Evolutionary conservation across 2,888 invertebrate genomes (phyloP), one percentile per base, ranked within the genome.

Genomic region (Lomographa bimaculata): DNA sequence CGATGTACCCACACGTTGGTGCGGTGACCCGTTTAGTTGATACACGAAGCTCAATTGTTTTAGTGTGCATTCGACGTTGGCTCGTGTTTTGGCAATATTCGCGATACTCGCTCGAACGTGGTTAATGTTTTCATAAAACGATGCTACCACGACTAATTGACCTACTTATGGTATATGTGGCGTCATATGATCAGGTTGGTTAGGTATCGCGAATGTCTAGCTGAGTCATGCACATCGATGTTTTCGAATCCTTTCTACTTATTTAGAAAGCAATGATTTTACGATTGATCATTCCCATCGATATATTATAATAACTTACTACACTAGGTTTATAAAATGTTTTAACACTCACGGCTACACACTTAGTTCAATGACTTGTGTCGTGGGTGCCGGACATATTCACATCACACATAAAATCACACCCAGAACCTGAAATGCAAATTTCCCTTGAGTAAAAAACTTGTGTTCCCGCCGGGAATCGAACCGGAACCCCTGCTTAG

Each of bases 41-140:
- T 46, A 34, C 33, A 23, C 27, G 39, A 60, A 57, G 45, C 43
- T 62, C 67, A 73, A 74, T 75, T 76, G 71, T 71, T 77, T 72
- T 60, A 64, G 60, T 57, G 8, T 17, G 23, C 34, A 61, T 61
- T 59, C 52, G 59, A 48, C 44, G 55, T 49, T 64, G 56, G 55
- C 45, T 55, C 46, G 49, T 80, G 78, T 82, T 80, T 77, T 78
- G 72, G 70, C 69, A 80, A 79, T 79, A 79, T 66, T 68, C 50
- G 55, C 59, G 27, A 55, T 36, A 39, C 49, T 43, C 37, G 43
- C 56, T 51, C 48, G 30, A 46, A 46, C 43, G 30, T 14, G 29
- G 9, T 26, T 24, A 23, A 29, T 29, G 27, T 38, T 38, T 35
- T 37, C 18, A 23, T 32, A 24, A 20, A 32, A 23, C 28, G 10